phyloP scores from a whole-genome alignment of 2,113 vertebrate genomes.

The Macrotis lagotis region DNA sequence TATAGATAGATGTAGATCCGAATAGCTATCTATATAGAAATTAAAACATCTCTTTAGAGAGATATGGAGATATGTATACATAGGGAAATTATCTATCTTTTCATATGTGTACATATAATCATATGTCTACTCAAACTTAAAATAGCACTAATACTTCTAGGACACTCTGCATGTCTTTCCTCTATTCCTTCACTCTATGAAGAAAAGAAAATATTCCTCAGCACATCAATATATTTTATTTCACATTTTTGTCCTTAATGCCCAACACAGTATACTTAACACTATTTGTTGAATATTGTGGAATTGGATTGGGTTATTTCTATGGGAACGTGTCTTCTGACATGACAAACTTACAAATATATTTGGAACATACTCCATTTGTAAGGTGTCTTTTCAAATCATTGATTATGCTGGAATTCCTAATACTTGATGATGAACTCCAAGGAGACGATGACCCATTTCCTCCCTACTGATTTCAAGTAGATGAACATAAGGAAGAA shows the following conservation, averaged over 20 bases:
- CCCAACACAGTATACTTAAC: neutral
- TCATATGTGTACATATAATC: neutral
- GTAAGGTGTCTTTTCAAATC: conserved; percentile 13
- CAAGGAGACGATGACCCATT: conserved; percentile 49
- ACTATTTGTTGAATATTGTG: neutral
- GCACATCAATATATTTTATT: neutral
- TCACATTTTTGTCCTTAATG: neutral
- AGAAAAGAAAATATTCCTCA: neutral
- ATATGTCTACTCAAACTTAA: neutral
- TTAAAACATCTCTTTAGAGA: neutral
- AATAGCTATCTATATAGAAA: neutral
- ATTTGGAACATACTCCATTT: conserved; percentile 46
- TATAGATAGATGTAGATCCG: neutral
- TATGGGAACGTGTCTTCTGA: conserved; percentile 54
- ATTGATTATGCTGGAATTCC: neutral
- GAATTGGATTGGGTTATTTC: conserved; percentile 16
- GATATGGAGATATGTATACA: neutral
- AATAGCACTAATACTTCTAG: neutral
- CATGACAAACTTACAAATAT: conserved; percentile 43
- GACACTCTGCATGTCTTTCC: neutral
- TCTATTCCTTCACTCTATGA: neutral
- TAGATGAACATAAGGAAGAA: conserved; percentile 43
- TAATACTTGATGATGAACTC: neutral
- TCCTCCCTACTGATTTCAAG: conserved; percentile 24
- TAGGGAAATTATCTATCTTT: neutral